Conservation (phyloP, 2,797 vertebrate species). For the Prunella strophiata region DNA sequence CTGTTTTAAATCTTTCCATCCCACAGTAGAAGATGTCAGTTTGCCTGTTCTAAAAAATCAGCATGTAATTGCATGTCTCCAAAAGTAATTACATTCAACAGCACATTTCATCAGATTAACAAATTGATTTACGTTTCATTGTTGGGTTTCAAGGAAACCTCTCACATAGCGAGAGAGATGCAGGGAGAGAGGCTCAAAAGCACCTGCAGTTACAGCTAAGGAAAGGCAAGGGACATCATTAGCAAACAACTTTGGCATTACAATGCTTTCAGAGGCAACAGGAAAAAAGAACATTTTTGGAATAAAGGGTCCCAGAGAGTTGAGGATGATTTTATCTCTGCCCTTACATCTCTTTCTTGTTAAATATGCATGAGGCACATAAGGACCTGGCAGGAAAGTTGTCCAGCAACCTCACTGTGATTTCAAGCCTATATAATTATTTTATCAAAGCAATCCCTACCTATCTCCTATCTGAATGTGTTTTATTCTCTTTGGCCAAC, state of each 20-base stretch:
- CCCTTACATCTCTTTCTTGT: neutral
- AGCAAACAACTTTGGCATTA: neutral
- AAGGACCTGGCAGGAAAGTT: neutral
- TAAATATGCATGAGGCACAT: neutral
- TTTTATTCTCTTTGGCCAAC: neutral
- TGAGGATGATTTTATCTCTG: neutral
- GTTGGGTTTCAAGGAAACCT: neutral
- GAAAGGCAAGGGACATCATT: slow-evolving; percentile 29
- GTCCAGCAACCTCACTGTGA: neutral
- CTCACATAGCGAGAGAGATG: neutral
- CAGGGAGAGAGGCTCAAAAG: neutral
- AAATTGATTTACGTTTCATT: slow-evolving; percentile 51
- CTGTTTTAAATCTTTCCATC: slow-evolving; percentile 22
- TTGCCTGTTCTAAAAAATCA: slow-evolving; percentile 33
- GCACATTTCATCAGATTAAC: slow-evolving; percentile 66
- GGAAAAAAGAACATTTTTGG: neutral
- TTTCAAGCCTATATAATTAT: neutral
- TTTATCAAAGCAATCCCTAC: slow-evolving; percentile 16
- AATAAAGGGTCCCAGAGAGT: neutral
- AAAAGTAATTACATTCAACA: slow-evolving; percentile 62
- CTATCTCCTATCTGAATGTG: neutral
- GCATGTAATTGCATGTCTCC: slow-evolving; percentile 49
- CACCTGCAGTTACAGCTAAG: neutral
- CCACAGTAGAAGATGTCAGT: slow-evolving; percentile 46
- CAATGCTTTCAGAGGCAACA: neutral